Percentiles rank a stretch among this genome's conserved stretches.
Conservation (phyloP, 2,113 vertebrate genomes). For the Leucopternis melanops region DNA sequence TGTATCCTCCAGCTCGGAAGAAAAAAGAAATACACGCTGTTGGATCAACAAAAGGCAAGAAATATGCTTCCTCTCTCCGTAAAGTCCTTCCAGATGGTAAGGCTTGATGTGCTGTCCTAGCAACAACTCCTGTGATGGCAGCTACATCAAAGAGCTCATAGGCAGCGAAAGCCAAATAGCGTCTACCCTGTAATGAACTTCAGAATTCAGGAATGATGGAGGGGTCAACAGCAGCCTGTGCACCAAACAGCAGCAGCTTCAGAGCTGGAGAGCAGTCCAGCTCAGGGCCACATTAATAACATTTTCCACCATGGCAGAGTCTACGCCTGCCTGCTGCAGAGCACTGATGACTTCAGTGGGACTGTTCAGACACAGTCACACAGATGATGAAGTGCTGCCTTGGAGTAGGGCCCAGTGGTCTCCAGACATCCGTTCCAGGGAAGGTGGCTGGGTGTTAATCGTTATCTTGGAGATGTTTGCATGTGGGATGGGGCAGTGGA, state of each 20-base stretch:
- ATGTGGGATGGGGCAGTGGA: rapidly evolving
- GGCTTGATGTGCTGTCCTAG: conserved; percentile 20
- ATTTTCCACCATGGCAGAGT: not conserved
- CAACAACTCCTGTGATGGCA: conserved; percentile 19
- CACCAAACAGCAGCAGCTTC: not conserved
- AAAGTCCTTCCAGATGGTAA: conserved; percentile 43
- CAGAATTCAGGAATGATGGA: not conserved
- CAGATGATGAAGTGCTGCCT: not conserved
- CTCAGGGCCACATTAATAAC: not conserved
- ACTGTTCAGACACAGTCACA: not conserved
- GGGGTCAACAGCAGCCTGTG: not conserved
- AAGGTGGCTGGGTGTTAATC: not conserved
- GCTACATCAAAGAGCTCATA: conserved; percentile 1
- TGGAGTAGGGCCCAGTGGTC: not conserved
- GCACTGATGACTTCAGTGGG: not conserved
- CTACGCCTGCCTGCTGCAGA: not conserved
- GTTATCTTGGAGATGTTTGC: not conserved
- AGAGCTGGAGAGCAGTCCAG: not conserved
- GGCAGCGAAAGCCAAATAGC: not conserved
- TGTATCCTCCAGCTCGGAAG: not conserved
- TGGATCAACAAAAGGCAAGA: not conserved
- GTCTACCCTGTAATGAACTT: not conserved
- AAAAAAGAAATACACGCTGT: not conserved
- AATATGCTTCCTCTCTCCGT: not conserved
- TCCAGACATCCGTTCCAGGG: not conserved